These are phyloP conservation scores for Gryllus longicercus DNA, from an alignment of 2,888 invertebrate species.

Conservation along the genomic window DNA sequence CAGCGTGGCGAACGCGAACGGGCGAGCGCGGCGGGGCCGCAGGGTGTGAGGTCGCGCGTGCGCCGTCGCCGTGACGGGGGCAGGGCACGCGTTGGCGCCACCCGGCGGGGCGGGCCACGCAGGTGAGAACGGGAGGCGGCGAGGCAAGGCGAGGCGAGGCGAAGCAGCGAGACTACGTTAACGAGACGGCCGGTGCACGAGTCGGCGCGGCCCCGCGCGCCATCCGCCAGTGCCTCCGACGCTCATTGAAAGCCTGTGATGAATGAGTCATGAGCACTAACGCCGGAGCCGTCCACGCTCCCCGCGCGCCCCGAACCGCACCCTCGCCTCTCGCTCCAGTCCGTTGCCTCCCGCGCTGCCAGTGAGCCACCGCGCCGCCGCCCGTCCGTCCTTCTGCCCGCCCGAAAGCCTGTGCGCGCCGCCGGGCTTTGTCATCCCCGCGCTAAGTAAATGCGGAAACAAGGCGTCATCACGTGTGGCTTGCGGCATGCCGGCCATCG, in stretches of 20 bases:
- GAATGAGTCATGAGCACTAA: conserved; percentile 17
- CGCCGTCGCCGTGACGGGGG: too few species aligned
- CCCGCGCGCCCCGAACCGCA: too few species aligned
- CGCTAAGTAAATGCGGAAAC: conserved; percentile 3
- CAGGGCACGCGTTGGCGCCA: neutral
- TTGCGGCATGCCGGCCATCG: too few species aligned
- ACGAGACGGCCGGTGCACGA: neutral
- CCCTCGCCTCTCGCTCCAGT: too few species aligned
- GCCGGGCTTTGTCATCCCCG: neutral
- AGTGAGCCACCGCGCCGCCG: too few species aligned
- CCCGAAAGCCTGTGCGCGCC: too few species aligned
- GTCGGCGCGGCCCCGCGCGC: neutral
- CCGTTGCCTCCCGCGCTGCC: too few species aligned
- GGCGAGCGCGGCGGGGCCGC: too few species aligned
- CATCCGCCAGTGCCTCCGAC: neutral
- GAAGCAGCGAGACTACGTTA: neutral
- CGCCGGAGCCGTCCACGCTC: neutral
- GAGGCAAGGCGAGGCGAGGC: neutral
- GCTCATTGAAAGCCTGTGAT: neutral
- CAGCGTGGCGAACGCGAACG: too few species aligned
- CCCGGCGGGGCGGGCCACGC: neutral
- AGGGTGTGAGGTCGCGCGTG: too few species aligned
- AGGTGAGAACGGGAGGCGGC: neutral
- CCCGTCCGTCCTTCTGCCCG: too few species aligned
- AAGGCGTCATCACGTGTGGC: neutral